These are phyloP conservation scores for Kryphioiulus occultus DNA, from an alignment of 2,888 invertebrate genomes.

Conservation along the genomic window DNA sequence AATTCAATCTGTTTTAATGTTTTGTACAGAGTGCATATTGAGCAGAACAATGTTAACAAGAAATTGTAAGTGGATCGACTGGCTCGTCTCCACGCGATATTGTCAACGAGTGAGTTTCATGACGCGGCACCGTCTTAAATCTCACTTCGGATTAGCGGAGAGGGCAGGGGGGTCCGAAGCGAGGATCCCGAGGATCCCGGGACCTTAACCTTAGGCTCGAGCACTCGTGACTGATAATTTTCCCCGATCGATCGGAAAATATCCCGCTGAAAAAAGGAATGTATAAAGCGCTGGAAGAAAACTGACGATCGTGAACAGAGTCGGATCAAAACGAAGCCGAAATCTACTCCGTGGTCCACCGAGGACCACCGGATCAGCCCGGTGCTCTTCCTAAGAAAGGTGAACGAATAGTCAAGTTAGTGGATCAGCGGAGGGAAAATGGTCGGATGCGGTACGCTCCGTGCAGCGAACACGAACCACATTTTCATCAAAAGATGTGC, in stretches of 20 bases:
- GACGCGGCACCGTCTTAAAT: neutral
- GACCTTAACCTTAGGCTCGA: neutral
- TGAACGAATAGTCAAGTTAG: neutral
- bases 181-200: neutral
- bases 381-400: neutral
- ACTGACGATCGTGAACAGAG: neutral
- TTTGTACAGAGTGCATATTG: conserved; percentile 52
- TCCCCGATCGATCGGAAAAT: conserved; percentile 10
- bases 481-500: no score
- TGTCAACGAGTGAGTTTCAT: neutral
- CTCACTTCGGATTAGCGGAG: neutral
- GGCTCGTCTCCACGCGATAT: conserved; percentile 29
- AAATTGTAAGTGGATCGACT: conserved; percentile 47
- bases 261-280: conserved; percentile 37
- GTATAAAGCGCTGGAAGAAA: conserved; percentile 46
- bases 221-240: neutral
- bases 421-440: neutral
- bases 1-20: conserved; percentile 42
- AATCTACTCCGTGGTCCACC: neutral
- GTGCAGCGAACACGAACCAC: no score
- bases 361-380: neutral
- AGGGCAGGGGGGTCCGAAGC: neutral
- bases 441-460: neutral
- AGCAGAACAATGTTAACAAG: conserved; percentile 50
- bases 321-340: neutral